These are phyloP conservation scores for Drosophila guanche DNA, from an alignment of 1,140 invertebrate species.

Conservation along the genomic window DNA sequence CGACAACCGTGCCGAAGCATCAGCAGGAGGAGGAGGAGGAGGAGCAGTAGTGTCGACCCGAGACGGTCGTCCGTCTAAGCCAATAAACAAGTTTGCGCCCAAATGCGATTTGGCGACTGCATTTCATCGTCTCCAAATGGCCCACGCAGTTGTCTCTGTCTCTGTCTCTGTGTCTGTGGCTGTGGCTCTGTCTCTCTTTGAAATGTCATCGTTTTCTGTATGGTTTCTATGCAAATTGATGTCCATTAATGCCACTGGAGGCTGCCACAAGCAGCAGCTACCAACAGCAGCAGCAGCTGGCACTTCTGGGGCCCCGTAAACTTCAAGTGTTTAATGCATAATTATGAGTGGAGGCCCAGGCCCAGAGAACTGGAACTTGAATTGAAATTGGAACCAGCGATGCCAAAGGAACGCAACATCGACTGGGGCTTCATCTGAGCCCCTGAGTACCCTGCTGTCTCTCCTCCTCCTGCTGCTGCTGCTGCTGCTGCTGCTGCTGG, in stretches of 20 bases:
- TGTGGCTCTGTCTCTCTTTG: slow-evolving; percentile 28
- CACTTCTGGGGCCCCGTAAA: slow-evolving; percentile 60
- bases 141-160: slow-evolving; percentile 29
- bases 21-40: no score
- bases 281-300: slow-evolving; percentile 52
- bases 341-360: slow-evolving; percentile 59
- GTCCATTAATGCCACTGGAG: slow-evolving; percentile 55
- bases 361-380: slow-evolving; percentile 10
- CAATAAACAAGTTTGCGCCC: slow-evolving; percentile 73
- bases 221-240: slow-evolving; percentile 76
- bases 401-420: slow-evolving; percentile 36
- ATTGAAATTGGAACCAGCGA: slow-evolving; percentile 53
- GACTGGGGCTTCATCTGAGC: background rate
- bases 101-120: slow-evolving; percentile 77
- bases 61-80: slow-evolving; percentile 63
- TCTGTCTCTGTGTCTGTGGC: slow-evolving; percentile 16
- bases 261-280: slow-evolving; percentile 40
- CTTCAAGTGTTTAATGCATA: slow-evolving; percentile 80
- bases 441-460: no score
- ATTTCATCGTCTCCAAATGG: slow-evolving; percentile 56
- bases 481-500: slow-evolving; percentile 23
- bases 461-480: slow-evolving; percentile 16
- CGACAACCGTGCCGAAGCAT: background rate
- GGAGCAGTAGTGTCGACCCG: no score
- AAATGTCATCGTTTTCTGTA: slow-evolving; percentile 67